These are phyloP conservation scores for Hippopotamus amphibius DNA, from an alignment of 2,113 vertebrate genomes.

Conservation along the genomic window DNA sequence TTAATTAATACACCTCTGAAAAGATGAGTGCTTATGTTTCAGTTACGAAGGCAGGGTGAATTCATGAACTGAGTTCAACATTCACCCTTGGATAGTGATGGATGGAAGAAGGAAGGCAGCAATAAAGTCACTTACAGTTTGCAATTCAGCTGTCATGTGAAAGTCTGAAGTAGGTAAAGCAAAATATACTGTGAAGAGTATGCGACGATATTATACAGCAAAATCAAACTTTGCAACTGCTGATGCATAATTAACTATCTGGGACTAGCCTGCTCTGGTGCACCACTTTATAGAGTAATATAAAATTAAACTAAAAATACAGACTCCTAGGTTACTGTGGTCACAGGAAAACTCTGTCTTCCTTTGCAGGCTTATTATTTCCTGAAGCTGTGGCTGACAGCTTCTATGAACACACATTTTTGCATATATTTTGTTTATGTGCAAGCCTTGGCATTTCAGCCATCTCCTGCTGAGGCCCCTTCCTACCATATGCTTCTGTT, in stretches of 20 bases:
- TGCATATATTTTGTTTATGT: constrained; percentile 88
- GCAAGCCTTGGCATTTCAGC: constrained; percentile 86
- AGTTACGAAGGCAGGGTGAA: constrained; percentile 44
- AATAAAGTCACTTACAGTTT: constrained; percentile 76
- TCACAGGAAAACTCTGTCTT: constrained; percentile 71
- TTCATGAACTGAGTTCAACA: constrained; percentile 44
- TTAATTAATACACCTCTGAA: background rate
- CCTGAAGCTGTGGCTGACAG: constrained; percentile 74
- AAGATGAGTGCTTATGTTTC: background rate
- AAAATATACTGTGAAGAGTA: constrained; percentile 66
- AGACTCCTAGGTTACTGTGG: constrained; percentile 63
- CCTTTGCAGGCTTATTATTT: constrained; percentile 80
- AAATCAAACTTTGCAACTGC: constrained; percentile 80
- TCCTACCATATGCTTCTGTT: constrained; percentile 92
- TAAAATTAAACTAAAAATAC: constrained; percentile 66
- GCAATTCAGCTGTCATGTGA: constrained; percentile 70
- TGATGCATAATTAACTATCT: constrained; percentile 78
- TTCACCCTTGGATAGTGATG: constrained; percentile 55
- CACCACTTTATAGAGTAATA: constrained; percentile 60
- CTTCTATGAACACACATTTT: constrained; percentile 83
- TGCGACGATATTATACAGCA: constrained; percentile 48
- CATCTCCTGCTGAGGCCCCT: constrained; percentile 88
- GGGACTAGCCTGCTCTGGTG: constrained; percentile 49
- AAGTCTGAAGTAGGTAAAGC: constrained; percentile 69
- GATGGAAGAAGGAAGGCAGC: constrained; percentile 51